A percentile compares a stretch with the other conserved stretches of the same genome.
These are phyloP conservation scores for Micropoecilia bifurca DNA, from an alignment of 2,797 vertebrate genomes.

Conservation along the genomic window DNA sequence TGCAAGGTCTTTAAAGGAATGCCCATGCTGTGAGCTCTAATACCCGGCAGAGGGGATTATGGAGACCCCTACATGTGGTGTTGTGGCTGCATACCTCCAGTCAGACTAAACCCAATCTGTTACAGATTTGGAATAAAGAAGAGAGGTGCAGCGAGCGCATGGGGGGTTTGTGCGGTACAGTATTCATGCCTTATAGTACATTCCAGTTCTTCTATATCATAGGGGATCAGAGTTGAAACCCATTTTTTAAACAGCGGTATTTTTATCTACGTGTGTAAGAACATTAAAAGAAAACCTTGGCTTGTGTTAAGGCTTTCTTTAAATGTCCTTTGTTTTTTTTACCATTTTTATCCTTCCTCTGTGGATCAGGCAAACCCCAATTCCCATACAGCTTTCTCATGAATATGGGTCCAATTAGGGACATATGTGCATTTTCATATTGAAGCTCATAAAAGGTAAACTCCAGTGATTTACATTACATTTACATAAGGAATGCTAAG, in stretches of 20 bases:
- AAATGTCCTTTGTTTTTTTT: conserved; percentile 50
- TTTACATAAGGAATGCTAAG: conserved; percentile 78
- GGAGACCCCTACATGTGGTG: conserved; percentile 80
- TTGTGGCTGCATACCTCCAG: conserved; percentile 84
- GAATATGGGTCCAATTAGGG: conserved; percentile 81
- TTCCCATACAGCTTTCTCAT: conserved; percentile 58
- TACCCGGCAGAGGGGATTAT: conserved; percentile 78
- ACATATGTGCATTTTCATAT: conserved; percentile 81
- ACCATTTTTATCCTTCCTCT: conserved; percentile 69
- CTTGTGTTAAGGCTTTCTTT: conserved; percentile 46
- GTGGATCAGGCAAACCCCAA: conserved; percentile 72
- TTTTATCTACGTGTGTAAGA: conserved; percentile 62
- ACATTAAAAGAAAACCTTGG: conserved; percentile 62
- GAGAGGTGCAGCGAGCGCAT: conserved; percentile 56
- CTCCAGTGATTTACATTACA: conserved; percentile 72
- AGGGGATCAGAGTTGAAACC: conserved; percentile 61
- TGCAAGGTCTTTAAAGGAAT: conserved; percentile 76
- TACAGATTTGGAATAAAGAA: conserved; percentile 78
- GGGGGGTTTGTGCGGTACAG: conserved; percentile 25
- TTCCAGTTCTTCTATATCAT: conserved; percentile 70
- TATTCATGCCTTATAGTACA: conserved; percentile 57
- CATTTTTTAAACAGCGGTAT: conserved; percentile 48
- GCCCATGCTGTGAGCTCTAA: conserved; percentile 77
- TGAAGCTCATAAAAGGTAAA: conserved; percentile 76
- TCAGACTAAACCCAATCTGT: conserved; percentile 84